Conservation (phyloP, 2,888 invertebrate genomes). For the Spisula solida region DNA sequence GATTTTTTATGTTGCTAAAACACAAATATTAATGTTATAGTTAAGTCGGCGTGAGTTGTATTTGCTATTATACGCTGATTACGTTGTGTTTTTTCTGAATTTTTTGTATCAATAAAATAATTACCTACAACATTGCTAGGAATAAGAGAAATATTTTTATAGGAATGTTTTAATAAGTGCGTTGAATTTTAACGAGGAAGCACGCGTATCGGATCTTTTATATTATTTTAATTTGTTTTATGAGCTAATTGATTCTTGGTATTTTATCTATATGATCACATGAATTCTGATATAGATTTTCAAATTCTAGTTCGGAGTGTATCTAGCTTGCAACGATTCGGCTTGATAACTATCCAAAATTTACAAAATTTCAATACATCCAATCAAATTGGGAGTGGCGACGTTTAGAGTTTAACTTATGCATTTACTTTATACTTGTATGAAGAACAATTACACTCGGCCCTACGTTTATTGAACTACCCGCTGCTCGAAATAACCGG, state of each 20-base stretch:
- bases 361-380: no score
- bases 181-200: background rate
- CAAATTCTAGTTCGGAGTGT: no score
- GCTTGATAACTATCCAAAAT: no score
- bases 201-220: background rate
- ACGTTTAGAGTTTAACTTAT: no score
- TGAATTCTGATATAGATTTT: background rate
- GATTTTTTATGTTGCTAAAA: background rate
- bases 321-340: no score
- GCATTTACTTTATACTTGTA: no score
- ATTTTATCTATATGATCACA: background rate
- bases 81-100: no score
- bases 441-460: no score
- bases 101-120: background rate
- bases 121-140: background rate
- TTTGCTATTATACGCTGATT: background rate
- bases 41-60: background rate
- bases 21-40: background rate
- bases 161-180: background rate
- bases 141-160: background rate
- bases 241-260: background rate
- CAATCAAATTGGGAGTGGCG: no score
- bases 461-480: no score
- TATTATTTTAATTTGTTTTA: slow-evolving; percentile 2
- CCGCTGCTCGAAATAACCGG: no score